These are phyloP conservation scores for Orthonevra nobilis DNA, from an alignment of 2,888 invertebrate genomes.

Conservation along the genomic window DNA sequence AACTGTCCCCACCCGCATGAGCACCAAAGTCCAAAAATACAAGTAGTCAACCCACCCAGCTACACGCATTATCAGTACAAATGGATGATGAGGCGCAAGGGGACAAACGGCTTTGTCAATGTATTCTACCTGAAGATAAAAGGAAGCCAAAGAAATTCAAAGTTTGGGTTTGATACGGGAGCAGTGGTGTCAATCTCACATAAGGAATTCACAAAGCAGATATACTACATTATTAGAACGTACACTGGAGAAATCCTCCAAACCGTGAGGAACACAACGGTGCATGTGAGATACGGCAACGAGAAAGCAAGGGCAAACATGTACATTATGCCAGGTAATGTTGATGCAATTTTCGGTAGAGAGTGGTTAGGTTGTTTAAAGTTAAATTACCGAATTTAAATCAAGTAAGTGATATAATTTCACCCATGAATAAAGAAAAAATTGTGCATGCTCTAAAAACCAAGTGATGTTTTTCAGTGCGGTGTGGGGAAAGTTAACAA, in stretches of 20 bases:
- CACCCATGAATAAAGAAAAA: neutral
- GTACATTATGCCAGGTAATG: conserved; percentile 28
- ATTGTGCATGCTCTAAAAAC: conserved; percentile 6
- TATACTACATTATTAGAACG: conserved; percentile 8
- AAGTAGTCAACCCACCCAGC: neutral
- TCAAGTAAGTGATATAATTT: neutral
- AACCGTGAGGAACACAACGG: conserved; percentile 16
- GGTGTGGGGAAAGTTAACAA: conserved; percentile 27
- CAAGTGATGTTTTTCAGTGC: conserved; percentile 14
- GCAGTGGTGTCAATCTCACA: conserved; percentile 31
- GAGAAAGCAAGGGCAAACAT: conserved; percentile 19
- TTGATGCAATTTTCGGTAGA: conserved; percentile 33
- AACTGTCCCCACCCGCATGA: neutral
- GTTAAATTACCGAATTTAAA: conserved; percentile 15
- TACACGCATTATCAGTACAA: neutral
- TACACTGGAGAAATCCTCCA: conserved; percentile 22
- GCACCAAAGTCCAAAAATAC: neutral
- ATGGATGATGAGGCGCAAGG: conserved; percentile 1
- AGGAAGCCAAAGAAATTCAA: conserved; percentile 10
- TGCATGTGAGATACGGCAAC: conserved; percentile 9
- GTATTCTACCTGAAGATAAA: neutral
- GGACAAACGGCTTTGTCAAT: neutral
- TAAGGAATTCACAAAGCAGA: conserved; percentile 12
- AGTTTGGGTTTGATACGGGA: conserved; percentile 26
- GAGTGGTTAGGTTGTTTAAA: conserved; percentile 16